Base-by-base conservation (phyloP, 2,113 vertebrate species). In the Willisornis vidua region DNA sequence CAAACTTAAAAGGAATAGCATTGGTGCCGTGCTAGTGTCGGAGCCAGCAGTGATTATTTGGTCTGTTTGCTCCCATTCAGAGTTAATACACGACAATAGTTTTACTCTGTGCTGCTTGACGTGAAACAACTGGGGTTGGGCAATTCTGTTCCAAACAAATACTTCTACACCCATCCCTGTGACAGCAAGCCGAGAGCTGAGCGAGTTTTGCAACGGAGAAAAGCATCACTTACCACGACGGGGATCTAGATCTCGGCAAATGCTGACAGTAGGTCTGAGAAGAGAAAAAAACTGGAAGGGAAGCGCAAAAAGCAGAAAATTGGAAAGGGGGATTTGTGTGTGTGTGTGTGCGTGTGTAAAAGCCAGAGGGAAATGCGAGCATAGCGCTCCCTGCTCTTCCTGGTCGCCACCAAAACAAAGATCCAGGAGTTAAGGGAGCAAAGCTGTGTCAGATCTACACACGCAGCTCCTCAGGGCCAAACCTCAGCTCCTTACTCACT, bases 221-320 rank as follows among this genome's bases (percentile, higher is more conserved):
- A 95, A 96, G 89, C 63, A 87, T 93, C 81, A 98, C 98, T 98
- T 98, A 98, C 98, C 98, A 87, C 89, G 71, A 89, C 94, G 95
- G 97, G 97, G 95, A 83, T 94, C 97, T 97, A 98, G 95, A 90
- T 97, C 96, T 96, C 97, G 84, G 97, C 94, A 92, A 96, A 96
- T 84, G 96, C 96, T 97, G 97, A 95, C 97, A 95, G 97, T 83
- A 91, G 94, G 81, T 95, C 92, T 94, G 96, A 97, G 96, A 93
- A 97, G 85, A 87, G 90, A 95, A 88, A 92, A 90, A 95, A 94
- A 95, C 31, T 91, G 96, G 88, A 89, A 94, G 88, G 94, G 89
- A 98, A 96, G 72, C 90, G 70, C 79, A 43, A 84, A 77, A 97
- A 89, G 70, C 78, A 74, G 92, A 96, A 97, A 97, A 87, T 96